Evolutionary conservation across 1,140 invertebrate genomes (phyloP), one percentile per base, ranked within the genome.

Genomic region (Psix sp.): DNA sequence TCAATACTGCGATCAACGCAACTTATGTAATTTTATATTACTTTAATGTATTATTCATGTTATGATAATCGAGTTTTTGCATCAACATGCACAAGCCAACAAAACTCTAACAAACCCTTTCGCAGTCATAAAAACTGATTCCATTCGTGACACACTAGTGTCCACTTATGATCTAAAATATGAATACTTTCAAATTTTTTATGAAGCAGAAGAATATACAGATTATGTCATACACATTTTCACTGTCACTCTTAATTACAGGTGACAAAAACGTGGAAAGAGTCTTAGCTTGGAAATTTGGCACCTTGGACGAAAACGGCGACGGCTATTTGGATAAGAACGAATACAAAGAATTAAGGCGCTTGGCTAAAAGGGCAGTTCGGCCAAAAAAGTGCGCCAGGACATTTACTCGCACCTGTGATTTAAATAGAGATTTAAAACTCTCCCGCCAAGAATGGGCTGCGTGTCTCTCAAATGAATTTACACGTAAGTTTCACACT

Each of bases 201-300:
- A n/a, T n/a, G n/a, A n/a, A n/a, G n/a, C n/a, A n/a, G n/a, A n/a
- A n/a, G n/a, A n/a, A n/a, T n/a, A n/a, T n/a, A n/a, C n/a, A n/a
- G n/a, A n/a, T n/a, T n/a, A n/a, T n/a, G n/a, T n/a, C n/a, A n/a
- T 29, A 2, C 2, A 3, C 26, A 29, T 29, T 29, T 29, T 24
- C 21, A 24, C 4, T 5, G 21, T 4, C 21, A 24, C 21, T 5
- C 9, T 24, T 24, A 4, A 10, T 29, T 29, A 7, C 26, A 84
- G 86, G 80, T 5, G 86, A 87, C 13, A 85, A 87, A 43, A 84
- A 86, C 26, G 77, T 82, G 5, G 83, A 84, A 20, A 80, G 80
- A 0, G 93, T 94, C 0, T 79, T 96, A 5, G 91, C 93, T 36
- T 98, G 96, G 96, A 97, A 98, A 83, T 98, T 97, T 78, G 83